Evolutionary conservation across 2,113 vertebrate species (phyloP).

Genomic region (Clupea harengus): DNA sequence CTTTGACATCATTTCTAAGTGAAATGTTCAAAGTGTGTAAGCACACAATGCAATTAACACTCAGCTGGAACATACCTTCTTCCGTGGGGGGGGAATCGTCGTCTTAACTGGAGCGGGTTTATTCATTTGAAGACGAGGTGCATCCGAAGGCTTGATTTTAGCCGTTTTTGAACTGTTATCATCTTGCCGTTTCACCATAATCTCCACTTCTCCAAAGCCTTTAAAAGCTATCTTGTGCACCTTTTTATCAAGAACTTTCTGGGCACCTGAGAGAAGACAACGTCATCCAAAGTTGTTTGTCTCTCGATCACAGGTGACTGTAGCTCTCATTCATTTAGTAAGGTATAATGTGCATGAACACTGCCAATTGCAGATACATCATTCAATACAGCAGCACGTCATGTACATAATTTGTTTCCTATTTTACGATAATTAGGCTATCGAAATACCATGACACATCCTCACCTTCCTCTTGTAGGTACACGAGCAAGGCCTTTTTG

Average conservation of each 20-base stretch:
- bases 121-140: not conserved
- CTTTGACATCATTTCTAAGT: not conserved
- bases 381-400: not conserved
- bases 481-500: slow-evolving; percentile 51
- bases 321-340: too few relatives aligned
- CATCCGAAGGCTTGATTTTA: slow-evolving; percentile 15
- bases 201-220: slow-evolving; percentile 32
- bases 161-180: not conserved
- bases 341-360: not conserved
- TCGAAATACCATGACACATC: not conserved
- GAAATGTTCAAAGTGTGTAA: not conserved
- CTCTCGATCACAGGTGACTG: too few relatives aligned
- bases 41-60: not conserved
- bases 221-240: slow-evolving; percentile 50
- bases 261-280: slow-evolving; percentile 29
- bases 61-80: not conserved
- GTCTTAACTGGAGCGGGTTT: not conserved
- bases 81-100: not conserved
- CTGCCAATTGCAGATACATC: not conserved
- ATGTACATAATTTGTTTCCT: too few relatives aligned
- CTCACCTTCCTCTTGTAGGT: slow-evolving; percentile 43
- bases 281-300: not conserved
- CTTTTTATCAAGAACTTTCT: slow-evolving; percentile 48
- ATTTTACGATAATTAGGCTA: not conserved
- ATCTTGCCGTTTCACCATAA: slow-evolving; percentile 37